Evolutionary conservation across 2,797 vertebrate genomes (phyloP), one percentile per base, ranked within the genome.

Genomic region (Chromis chromis): DNA sequence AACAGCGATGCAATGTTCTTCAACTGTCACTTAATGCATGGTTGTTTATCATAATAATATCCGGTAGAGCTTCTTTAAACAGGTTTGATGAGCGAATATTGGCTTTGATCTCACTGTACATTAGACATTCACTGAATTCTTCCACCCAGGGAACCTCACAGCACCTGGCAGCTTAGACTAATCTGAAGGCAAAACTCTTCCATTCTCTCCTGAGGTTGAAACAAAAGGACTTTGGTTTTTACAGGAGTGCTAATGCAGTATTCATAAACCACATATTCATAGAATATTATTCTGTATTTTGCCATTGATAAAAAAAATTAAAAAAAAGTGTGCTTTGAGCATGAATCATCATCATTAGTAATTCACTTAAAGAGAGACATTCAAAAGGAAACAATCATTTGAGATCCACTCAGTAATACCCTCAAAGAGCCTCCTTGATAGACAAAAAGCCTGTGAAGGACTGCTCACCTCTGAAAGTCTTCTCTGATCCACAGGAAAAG

Each of bases 401-500:
- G 52, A 80, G 61, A 78, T 62, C 58, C 55, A 39, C 55, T 68
- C 52, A 49, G 24, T 25, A 24, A 27, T 21, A 9, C 2, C 48
- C 50, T 74, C 65, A 76, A 75, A 82, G 59, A 66, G 54, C 11
- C 33, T 54, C 4, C 82, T 79, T 71, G 59, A 76, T 53, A 16
- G 17, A 65, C 13, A 28, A 42, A 63, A 76, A 44, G 27, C 54
- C 59, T 49, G 55, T 72, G 67, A 85, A 85, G 63, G 21, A 77
- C 58, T 50, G 27, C 54, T 70, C 63, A 79, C 81, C 56, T 85
- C 67, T 67, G 70, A 83, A 68, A 66, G 65, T 63, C 59, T 74
- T 66, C 62, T 88, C 54, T 74, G 72, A 84, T 85, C 77, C 83
- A 74, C 48, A 22, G 65, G 49, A 76, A 70, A 59, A 59, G 31